Conservation (phyloP, 2,797 vertebrate genomes). For the Emydoidea blandingii region DNA sequence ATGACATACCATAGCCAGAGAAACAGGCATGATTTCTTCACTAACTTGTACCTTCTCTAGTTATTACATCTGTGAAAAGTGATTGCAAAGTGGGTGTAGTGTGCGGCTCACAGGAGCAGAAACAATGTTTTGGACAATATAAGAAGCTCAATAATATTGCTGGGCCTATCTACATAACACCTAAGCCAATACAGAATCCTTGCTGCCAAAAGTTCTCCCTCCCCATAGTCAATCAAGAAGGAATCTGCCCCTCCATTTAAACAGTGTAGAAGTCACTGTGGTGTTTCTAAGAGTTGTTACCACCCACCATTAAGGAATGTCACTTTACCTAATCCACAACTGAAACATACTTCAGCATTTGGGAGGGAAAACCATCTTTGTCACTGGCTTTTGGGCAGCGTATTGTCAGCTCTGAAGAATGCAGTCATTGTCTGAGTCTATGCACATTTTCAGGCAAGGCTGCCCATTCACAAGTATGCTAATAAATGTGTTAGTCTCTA, state of each 20-base stretch:
- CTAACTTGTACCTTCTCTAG: not conserved
- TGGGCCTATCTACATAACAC: not conserved
- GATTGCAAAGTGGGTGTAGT: not conserved
- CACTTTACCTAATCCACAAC: conserved; percentile 4
- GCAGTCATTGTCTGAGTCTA: accelerated
- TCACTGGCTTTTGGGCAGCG: not conserved
- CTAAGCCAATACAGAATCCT: not conserved
- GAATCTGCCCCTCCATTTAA: conserved; percentile 36
- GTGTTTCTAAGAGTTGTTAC: conserved; percentile 3
- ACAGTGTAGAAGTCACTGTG: not conserved
- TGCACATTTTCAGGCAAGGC: not conserved
- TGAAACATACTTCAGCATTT: not conserved
- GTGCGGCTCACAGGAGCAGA: not conserved
- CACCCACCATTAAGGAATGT: not conserved
- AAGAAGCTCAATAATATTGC: not conserved
- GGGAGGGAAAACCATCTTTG: not conserved
- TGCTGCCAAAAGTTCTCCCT: not conserved
- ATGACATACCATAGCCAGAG: not conserved
- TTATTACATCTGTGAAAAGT: not conserved
- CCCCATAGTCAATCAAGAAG: not conserved
- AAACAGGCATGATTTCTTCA: not conserved
- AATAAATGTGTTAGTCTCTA: not conserved
- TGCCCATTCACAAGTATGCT: not conserved
- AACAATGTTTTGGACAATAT: not conserved
- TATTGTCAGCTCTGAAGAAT: not conserved